Evolutionary conservation across 1,140 invertebrate genomes (phyloP).

Genomic region (Parapsyche elsis): DNA sequence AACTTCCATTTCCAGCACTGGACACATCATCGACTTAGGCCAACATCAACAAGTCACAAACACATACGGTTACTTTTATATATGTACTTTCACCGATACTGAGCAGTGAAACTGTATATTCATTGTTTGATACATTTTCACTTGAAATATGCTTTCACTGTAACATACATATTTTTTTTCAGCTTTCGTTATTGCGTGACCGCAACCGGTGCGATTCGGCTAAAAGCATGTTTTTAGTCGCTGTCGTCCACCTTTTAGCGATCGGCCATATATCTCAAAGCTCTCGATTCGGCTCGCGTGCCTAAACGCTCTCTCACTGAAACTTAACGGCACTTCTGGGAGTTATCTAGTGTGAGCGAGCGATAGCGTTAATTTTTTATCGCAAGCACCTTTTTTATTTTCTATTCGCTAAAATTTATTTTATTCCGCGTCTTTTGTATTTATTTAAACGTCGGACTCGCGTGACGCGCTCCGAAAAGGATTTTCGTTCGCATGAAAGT

Average conservation of each 20-base stretch:
- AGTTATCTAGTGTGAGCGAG: background rate
- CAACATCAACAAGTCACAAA: no score
- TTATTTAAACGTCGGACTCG: background rate
- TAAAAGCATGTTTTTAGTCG: background rate
- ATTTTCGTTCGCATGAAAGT: background rate
- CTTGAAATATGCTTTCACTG: no score
- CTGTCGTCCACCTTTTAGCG: background rate
- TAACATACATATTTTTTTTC: no score
- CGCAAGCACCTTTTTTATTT: background rate
- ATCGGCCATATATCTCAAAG: background rate
- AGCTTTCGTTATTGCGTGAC: background rate
- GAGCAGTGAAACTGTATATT: no score
- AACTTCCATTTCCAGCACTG: no score
- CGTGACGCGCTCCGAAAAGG: background rate
- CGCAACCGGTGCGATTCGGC: background rate
- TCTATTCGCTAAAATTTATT: background rate
- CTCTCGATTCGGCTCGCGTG: conserved; percentile 1
- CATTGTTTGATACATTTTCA: no score
- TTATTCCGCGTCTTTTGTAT: background rate
- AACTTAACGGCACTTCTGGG: conserved; percentile 11
- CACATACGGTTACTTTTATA: no score
- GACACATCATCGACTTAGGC: no score
- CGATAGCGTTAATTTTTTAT: conserved; percentile 17
- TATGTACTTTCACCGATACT: no score
- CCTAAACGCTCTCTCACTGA: conserved; percentile 15